Percentiles rank a stretch among this genome's conserved stretches.
Evolutionary conservation across 2,888 invertebrate species (phyloP).

Genomic region (Leucoma salicis): DNA sequence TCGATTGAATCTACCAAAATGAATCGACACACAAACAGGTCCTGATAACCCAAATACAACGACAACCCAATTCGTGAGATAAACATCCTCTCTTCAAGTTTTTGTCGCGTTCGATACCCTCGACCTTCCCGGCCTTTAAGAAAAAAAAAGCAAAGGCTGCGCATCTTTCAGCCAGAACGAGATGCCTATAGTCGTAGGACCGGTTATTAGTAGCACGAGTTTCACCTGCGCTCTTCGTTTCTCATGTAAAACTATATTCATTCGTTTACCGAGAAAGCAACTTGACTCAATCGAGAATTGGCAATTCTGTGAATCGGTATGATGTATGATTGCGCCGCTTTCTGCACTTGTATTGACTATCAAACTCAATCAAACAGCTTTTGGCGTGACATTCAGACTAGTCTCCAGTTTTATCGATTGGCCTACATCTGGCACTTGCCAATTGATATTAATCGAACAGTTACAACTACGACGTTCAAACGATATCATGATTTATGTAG

Average conservation of each 20-base stretch:
- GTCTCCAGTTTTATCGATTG: slow-evolving; percentile 27
- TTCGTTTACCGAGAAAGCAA: slow-evolving; percentile 46
- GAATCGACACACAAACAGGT: slow-evolving; percentile 37
- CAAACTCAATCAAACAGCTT: slow-evolving; percentile 27
- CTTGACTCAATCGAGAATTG: slow-evolving; percentile 33
- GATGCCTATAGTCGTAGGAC: slow-evolving; percentile 42
- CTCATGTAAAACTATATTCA: slow-evolving; percentile 41
- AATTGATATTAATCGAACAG: slow-evolving; percentile 24
- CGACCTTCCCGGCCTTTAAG: slow-evolving; percentile 41
- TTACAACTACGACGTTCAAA: slow-evolving; percentile 1
- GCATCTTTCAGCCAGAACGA: slow-evolving; percentile 41
- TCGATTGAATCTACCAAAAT: slow-evolving; percentile 20
- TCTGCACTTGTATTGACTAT: slow-evolving; percentile 26
- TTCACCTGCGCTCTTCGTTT: slow-evolving; percentile 55
- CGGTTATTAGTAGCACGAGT: slow-evolving; percentile 63
- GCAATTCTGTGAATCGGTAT: slow-evolving; percentile 18
- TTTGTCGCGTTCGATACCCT: slow-evolving; percentile 27
- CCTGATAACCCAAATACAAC: slow-evolving; percentile 35
- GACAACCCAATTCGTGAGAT: slow-evolving; percentile 36
- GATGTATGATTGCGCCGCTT: slow-evolving; percentile 15
- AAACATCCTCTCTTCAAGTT: slow-evolving; percentile 33
- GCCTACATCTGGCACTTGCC: slow-evolving; percentile 20
- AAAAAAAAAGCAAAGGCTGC: slow-evolving; percentile 25
- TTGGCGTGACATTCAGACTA: slow-evolving; percentile 16
- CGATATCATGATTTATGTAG: slow-evolving; percentile 4